Conservation (phyloP, 2,113 vertebrate species). For the Varanus salvator region DNA sequence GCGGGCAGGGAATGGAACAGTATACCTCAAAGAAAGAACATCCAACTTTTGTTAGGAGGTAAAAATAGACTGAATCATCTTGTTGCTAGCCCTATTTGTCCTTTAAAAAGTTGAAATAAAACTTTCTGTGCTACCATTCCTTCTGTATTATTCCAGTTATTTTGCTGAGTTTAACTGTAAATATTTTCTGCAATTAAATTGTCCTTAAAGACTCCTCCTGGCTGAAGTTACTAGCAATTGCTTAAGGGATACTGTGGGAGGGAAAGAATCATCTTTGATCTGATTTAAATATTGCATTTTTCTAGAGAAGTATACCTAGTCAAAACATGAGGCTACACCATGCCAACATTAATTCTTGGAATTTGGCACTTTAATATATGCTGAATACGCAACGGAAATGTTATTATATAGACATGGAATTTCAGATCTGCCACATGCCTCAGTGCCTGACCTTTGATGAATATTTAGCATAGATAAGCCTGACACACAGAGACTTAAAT, state of each 20-base stretch:
- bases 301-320: neutral
- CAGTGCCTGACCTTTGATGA: neutral
- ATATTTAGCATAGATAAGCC: neutral
- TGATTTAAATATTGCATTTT: neutral
- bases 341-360: neutral
- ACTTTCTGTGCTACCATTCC: neutral
- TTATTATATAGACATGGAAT: neutral
- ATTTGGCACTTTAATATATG: neutral
- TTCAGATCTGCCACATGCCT: neutral
- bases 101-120: neutral
- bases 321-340: neutral
- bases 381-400: neutral
- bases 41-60: too few relatives aligned
- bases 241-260: neutral
- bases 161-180: neutral
- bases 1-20: too few relatives aligned
- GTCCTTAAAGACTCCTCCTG: neutral
- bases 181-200: neutral
- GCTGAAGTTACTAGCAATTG: neutral
- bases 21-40: too few relatives aligned
- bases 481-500: slow-evolving; percentile 9
- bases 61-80: too few relatives aligned
- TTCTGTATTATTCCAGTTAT: neutral
- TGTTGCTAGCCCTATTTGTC: too few relatives aligned
- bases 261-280: neutral